A percentile compares a stretch with the other conserved stretches of the same genome.
These are phyloP conservation scores for Pheucticus melanocephalus DNA, from an alignment of 2,113 vertebrate genomes.

Conservation along the genomic window DNA sequence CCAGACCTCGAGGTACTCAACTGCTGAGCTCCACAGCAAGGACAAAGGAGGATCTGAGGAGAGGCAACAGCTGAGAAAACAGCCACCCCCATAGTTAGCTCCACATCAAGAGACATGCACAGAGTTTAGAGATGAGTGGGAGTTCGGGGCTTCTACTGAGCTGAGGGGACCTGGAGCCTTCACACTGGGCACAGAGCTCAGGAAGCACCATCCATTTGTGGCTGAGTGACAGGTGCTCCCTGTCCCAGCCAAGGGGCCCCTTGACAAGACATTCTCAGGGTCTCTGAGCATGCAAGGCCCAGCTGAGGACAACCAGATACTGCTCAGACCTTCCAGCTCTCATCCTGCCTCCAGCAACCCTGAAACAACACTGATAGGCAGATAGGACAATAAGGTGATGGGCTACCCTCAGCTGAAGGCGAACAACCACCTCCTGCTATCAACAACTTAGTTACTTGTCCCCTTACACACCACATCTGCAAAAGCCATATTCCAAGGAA, in stretches of 20 bases:
- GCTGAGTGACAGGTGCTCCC: rapidly evolving
- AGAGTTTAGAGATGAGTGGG: neutral
- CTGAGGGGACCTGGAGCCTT: neutral
- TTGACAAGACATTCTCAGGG: rapidly evolving
- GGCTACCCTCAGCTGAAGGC: neutral
- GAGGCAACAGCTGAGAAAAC: neutral
- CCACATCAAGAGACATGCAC: rapidly evolving
- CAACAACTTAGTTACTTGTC: neutral
- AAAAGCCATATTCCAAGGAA: neutral
- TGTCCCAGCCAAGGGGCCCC: neutral
- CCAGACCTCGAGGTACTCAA: neutral
- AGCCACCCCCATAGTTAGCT: neutral
- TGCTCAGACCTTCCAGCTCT: neutral
- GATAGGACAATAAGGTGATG: neutral
- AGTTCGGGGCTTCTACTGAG: neutral
- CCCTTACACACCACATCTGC: neutral
- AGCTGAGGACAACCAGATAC: rapidly evolving
- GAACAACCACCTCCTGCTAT: neutral
- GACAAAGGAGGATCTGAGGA: neutral
- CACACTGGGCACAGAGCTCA: neutral
- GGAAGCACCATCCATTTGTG: rapidly evolving
- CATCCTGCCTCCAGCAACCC: neutral
- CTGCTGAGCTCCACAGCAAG: neutral
- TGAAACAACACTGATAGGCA: neutral
- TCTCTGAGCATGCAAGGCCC: neutral